These are phyloP conservation scores for Rhipidura dahli DNA, from an alignment of 2,113 vertebrate genomes.

Conservation along the genomic window DNA sequence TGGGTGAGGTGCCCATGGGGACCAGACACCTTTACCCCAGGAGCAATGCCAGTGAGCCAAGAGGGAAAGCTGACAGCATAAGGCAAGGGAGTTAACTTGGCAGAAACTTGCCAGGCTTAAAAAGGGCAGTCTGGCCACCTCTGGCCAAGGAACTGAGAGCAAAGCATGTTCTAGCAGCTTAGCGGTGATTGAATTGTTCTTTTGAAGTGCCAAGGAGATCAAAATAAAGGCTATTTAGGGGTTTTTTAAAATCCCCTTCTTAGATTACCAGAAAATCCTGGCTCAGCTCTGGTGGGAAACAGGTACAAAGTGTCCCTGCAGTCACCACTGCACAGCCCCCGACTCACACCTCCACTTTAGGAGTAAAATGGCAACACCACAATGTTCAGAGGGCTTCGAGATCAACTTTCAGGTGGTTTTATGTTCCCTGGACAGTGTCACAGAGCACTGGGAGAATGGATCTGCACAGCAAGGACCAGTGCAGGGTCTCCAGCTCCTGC, in stretches of 20 bases:
- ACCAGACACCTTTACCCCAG: not conserved
- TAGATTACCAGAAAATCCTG: constrained; percentile 83
- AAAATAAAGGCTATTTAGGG: not conserved
- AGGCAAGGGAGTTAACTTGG: not conserved
- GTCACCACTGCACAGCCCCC: constrained; percentile 75
- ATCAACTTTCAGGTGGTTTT: not conserved
- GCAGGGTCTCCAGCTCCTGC: not conserved
- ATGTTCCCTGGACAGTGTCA: not conserved
- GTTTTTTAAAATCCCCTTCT: not conserved
- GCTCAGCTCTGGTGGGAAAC: constrained; percentile 78
- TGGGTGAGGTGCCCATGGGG: not conserved
- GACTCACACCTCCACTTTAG: constrained; percentile 73
- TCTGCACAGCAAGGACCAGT: not conserved
- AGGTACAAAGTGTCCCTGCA: constrained; percentile 84
- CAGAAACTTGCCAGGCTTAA: not conserved
- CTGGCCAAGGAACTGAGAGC: not conserved
- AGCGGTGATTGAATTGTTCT: not conserved
- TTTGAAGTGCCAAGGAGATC: constrained; percentile 38
- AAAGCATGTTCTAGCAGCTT: not conserved
- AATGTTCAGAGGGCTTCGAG: not conserved
- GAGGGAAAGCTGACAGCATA: not conserved
- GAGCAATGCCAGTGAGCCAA: not conserved
- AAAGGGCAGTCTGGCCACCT: not conserved
- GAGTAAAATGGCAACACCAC: constrained; percentile 65
- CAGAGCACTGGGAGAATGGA: accelerated